Percentiles rank a stretch among this genome's conserved stretches.
These are phyloP conservation scores for Brachionus rotundiformis DNA, from an alignment of 1,140 invertebrate genomes.

Conservation along the genomic window DNA sequence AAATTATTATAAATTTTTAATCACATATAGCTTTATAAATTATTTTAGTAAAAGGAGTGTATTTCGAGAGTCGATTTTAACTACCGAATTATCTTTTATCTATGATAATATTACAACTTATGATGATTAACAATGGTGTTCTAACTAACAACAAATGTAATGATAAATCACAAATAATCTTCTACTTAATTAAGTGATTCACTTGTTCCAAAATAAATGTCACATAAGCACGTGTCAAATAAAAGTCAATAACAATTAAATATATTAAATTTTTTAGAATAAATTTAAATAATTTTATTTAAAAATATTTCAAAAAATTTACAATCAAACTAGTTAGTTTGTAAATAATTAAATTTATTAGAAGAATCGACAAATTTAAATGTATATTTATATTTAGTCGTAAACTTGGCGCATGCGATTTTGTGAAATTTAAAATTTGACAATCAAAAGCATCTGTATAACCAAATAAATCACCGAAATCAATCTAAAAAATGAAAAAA, in stretches of 20 bases:
- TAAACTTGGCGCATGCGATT: not conserved
- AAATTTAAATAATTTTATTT: not conserved
- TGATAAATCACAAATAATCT: too few species aligned
- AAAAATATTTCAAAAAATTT: not conserved
- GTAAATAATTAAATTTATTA: not conserved
- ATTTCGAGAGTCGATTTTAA: too few species aligned
- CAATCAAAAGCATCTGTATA: not conserved
- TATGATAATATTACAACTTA: too few species aligned
- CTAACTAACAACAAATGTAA: too few species aligned
- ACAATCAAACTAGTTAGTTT: not conserved
- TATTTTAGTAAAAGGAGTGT: too few species aligned
- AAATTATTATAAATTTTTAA: too few species aligned
- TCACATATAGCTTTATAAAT: too few species aligned
- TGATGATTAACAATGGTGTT: too few species aligned
- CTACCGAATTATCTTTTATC: too few species aligned
- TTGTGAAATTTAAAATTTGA: not conserved
- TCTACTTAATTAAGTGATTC: too few species aligned
- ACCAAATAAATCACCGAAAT: not conserved
- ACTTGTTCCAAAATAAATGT: too few species aligned
- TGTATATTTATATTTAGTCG: not conserved
- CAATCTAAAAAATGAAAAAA: not conserved
- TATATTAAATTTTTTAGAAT: not conserved
- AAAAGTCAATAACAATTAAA: not conserved
- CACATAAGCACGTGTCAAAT: too few species aligned
- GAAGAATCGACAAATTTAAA: not conserved